phyloP scores from a whole-genome alignment of 1,140 invertebrate genomes.

The Limonius californicus region DNA sequence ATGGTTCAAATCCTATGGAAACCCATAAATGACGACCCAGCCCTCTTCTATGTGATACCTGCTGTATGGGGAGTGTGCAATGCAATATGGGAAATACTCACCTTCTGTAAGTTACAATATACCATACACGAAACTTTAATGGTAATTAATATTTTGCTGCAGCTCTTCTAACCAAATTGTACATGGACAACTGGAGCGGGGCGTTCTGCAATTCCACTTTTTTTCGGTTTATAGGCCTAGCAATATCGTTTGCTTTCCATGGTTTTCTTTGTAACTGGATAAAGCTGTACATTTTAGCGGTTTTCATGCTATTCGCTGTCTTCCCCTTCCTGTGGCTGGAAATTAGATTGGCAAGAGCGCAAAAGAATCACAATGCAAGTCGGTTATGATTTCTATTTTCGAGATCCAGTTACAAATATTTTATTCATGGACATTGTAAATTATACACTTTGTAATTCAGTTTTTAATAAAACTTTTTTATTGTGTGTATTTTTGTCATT shows the following conservation, averaged over 20 bases:
- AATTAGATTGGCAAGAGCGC: slow-evolving; percentile 41
- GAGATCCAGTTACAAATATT: too few relatives aligned
- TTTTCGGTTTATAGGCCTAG: slow-evolving; percentile 47
- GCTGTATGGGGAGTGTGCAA: slow-evolving; percentile 73
- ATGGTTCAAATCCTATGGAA: slow-evolving; percentile 63
- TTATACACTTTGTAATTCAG: too few relatives aligned
- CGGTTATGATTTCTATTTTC: slow-evolving; percentile 41
- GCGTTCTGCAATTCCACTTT: slow-evolving; percentile 49
- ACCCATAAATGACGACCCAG: slow-evolving; percentile 58
- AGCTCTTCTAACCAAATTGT: slow-evolving; percentile 48
- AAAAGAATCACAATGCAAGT: slow-evolving; percentile 42
- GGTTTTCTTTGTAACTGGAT: slow-evolving; percentile 48
- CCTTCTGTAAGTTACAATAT: slow-evolving; percentile 45
- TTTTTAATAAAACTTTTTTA: too few relatives aligned
- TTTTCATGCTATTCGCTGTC: slow-evolving; percentile 43
- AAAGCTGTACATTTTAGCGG: slow-evolving; percentile 48
- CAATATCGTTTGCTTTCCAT: slow-evolving; percentile 48
- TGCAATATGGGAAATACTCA: slow-evolving; percentile 68
- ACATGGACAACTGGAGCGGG: slow-evolving; percentile 49
- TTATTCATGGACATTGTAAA: too few relatives aligned
- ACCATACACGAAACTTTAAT: too few relatives aligned
- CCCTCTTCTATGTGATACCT: slow-evolving; percentile 65
- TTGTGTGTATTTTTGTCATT: too few relatives aligned
- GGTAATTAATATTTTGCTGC: too few relatives aligned
- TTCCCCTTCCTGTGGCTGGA: slow-evolving; percentile 47